Evolutionary conservation across 2,113 vertebrate genomes (phyloP).

Genomic region (Ellobius talpinus): DNA sequence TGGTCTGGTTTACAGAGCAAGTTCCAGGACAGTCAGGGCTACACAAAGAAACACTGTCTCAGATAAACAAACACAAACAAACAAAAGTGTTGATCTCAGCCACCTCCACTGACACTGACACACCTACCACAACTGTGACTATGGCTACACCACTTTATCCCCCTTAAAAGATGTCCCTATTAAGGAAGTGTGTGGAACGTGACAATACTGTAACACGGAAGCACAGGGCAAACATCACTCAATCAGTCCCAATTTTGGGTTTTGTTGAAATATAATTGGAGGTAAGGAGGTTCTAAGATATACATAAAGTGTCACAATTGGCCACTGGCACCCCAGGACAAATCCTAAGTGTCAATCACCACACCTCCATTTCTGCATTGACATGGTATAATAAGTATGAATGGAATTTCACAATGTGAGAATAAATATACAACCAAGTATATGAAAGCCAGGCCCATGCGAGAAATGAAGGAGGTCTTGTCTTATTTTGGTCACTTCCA

Average conservation of each 20-base stretch:
- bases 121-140: too few relatives aligned
- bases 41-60: background rate
- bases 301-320: background rate
- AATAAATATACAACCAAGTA: background rate
- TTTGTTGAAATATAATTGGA: background rate
- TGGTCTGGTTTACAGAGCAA: background rate
- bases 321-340: background rate
- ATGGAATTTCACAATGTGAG: background rate
- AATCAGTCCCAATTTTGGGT: background rate
- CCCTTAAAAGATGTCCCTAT: background rate
- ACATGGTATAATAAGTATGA: background rate
- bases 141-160: background rate
- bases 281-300: slow-evolving; percentile 8
- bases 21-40: background rate
- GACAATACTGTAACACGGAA: background rate
- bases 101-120: background rate
- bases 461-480: background rate
- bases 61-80: background rate
- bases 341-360: background rate
- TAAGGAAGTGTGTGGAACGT: background rate
- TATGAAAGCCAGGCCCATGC: background rate
- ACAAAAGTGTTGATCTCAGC: background rate
- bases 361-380: background rate
- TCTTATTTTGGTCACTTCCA: background rate
- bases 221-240: background rate